Conservation (phyloP, 30 jellyfish, hydroid and myxozoan genomes). For the Chrysaora quinquecirrha region DNA sequence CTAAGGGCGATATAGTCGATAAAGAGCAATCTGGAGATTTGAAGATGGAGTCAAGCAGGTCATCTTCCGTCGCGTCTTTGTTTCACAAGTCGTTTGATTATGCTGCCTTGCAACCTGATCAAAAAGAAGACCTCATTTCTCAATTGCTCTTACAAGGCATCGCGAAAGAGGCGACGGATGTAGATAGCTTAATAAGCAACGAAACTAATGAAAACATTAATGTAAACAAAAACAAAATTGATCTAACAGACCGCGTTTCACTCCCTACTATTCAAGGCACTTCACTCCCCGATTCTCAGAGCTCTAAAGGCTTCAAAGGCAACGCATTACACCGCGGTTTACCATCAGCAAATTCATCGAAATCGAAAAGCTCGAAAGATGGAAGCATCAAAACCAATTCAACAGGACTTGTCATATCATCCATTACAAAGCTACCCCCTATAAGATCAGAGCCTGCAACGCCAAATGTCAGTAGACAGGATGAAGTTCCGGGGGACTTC, state of each 20-base stretch:
- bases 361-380: slow-evolving; percentile 45
- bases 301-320: slow-evolving; percentile 56
- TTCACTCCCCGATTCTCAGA: slow-evolving; percentile 26
- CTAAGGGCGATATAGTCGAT: too few relatives aligned
- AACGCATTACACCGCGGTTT: slow-evolving; percentile 56
- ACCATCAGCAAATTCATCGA: slow-evolving; percentile 39
- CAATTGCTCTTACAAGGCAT: slow-evolving; percentile 50
- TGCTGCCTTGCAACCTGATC: slow-evolving; percentile 26
- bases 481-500: neutral
- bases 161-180: slow-evolving; percentile 29
- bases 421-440: slow-evolving; percentile 54
- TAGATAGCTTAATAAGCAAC: slow-evolving; percentile 47
- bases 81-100: slow-evolving; percentile 10
- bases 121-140: slow-evolving; percentile 50
- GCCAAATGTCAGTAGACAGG: slow-evolving; percentile 18
- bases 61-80: neutral
- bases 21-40: too few relatives aligned
- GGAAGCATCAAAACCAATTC: slow-evolving; percentile 12
- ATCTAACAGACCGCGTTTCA: slow-evolving; percentile 43
- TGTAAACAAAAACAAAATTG: neutral
- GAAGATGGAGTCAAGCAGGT: too few relatives aligned
- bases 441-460: slow-evolving; percentile 63
- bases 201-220: neutral
- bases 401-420: slow-evolving; percentile 40
- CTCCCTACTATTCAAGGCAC: slow-evolving; percentile 27